These are phyloP conservation scores for Hirudo medicinalis DNA, from an alignment of 1,140 invertebrate species.

Conservation along the genomic window DNA sequence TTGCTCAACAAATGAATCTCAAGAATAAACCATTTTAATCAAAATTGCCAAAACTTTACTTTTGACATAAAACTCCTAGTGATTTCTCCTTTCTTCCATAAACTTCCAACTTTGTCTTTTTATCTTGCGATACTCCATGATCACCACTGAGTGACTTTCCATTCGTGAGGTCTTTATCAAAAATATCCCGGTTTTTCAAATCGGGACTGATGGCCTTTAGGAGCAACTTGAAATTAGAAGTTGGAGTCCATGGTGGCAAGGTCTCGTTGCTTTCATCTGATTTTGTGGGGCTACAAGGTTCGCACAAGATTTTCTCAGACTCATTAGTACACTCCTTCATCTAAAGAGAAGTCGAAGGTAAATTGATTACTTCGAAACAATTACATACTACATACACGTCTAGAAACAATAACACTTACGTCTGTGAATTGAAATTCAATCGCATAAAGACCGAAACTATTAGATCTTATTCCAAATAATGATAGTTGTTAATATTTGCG, in stretches of 20 bases:
- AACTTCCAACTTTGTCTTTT: conserved; percentile 26
- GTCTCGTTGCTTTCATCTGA: background rate
- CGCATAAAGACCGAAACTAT: too few species aligned
- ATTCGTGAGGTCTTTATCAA: conserved; percentile 10
- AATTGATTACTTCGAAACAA: too few species aligned
- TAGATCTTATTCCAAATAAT: too few species aligned
- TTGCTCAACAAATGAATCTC: too few species aligned
- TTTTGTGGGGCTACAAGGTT: conserved; percentile 21
- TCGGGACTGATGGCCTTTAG: conserved; percentile 40
- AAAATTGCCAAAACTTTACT: conserved; percentile 25
- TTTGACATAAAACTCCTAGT: conserved; percentile 39
- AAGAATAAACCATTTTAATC: too few species aligned
- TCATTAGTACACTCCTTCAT: too few species aligned
- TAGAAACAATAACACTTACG: too few species aligned
- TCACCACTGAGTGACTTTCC: conserved; percentile 15
- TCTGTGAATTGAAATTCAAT: too few species aligned
- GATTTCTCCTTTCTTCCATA: conserved; percentile 36
- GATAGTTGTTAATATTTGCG: too few species aligned
- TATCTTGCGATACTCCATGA: background rate
- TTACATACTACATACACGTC: too few species aligned
- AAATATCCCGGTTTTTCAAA: conserved; percentile 28
- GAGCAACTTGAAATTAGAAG: conserved; percentile 39
- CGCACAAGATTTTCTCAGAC: too few species aligned
- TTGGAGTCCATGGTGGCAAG: conserved; percentile 35
- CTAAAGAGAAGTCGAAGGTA: too few species aligned